These are phyloP conservation scores for Halictus quadricinctus DNA, from an alignment of 2,888 invertebrate species.

Conservation along the genomic window DNA sequence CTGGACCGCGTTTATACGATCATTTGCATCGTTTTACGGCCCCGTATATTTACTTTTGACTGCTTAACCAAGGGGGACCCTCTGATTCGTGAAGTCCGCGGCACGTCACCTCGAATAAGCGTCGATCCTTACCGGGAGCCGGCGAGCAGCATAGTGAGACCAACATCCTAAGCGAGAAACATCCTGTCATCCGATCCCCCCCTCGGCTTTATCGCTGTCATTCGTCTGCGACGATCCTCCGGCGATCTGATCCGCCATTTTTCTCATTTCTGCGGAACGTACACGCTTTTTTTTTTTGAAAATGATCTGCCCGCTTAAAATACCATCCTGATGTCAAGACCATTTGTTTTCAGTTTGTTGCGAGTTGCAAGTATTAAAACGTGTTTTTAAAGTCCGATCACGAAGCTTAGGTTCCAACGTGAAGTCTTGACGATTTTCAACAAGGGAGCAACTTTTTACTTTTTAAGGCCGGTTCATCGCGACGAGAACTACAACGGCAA, in stretches of 20 bases:
- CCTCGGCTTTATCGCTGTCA: slow-evolving; percentile 71
- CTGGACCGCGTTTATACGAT: slow-evolving; percentile 28
- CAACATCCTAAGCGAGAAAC: slow-evolving; percentile 68
- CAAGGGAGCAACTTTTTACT: background rate
- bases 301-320: background rate
- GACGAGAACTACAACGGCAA: slow-evolving; percentile 28
- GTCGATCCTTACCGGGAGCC: slow-evolving; percentile 1
- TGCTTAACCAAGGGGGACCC: background rate
- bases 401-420: no score
- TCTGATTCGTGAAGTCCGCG: slow-evolving; percentile 6
- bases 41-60: slow-evolving; percentile 42
- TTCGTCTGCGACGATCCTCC: slow-evolving; percentile 62
- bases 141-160: background rate
- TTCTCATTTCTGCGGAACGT: slow-evolving; percentile 30
- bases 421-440: background rate
- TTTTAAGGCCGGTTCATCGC: slow-evolving; percentile 27
- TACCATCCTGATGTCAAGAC: no score
- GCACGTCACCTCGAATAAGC: slow-evolving; percentile 1
- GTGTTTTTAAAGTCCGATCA: no score
- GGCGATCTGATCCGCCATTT: slow-evolving; percentile 20
- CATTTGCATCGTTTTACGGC: slow-evolving; percentile 50
- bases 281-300: slow-evolving; percentile 15
- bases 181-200: slow-evolving; percentile 75
- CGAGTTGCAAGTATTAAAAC: no score
- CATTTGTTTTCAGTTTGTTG: no score